A percentile compares a stretch with the other conserved stretches of the same genome.
These are phyloP conservation scores for Punctoribates punctum DNA, from an alignment of 2,888 invertebrate species.

Conservation along the genomic window DNA sequence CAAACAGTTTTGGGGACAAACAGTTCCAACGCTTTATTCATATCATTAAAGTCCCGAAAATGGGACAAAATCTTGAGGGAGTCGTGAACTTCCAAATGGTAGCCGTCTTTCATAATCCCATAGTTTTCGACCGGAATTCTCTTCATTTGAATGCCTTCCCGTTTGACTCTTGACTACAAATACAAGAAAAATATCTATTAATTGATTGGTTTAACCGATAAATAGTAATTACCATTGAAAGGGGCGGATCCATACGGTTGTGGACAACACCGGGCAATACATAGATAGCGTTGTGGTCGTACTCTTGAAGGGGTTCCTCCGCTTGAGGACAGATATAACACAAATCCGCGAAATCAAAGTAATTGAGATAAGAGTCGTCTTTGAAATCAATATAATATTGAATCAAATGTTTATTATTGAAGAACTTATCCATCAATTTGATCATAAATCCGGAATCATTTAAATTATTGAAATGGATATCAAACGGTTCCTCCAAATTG, in stretches of 20 bases:
- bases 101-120: not conserved
- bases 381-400: not conserved
- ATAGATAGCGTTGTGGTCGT: not conserved
- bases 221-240: not conserved
- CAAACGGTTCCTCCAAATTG: not conserved
- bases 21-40: not conserved
- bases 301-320: not conserved
- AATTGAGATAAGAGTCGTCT: not conserved
- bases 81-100: not conserved
- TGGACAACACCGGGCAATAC: slow-evolving; percentile 12
- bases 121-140: slow-evolving; percentile 6
- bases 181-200: too few species aligned
- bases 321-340: slow-evolving; percentile 18
- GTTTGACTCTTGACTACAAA: not conserved
- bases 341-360: not conserved
- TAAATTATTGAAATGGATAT: not conserved
- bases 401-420: not conserved
- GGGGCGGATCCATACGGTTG: not conserved
- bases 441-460: not conserved
- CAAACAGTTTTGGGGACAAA: not conserved
- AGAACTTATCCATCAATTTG: not conserved
- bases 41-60: not conserved
- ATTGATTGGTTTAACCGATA: too few species aligned
- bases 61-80: not conserved
- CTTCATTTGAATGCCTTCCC: slow-evolving; percentile 16